Conservation (phyloP, 2,888 invertebrate genomes). For the Ichneumoninae sp. region DNA sequence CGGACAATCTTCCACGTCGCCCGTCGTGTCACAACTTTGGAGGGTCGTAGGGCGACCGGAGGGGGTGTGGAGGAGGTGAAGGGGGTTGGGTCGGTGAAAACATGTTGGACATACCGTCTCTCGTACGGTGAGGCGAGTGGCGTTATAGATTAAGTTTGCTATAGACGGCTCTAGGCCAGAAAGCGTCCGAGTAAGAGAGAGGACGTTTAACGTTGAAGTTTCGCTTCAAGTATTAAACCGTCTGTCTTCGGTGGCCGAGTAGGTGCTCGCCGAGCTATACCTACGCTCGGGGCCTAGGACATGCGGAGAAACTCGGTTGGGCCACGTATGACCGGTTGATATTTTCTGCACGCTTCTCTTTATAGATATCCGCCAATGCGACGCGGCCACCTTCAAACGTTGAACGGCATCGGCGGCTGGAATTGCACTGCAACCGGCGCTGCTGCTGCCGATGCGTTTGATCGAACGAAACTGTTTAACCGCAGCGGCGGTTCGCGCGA, state of each 20-base stretch:
- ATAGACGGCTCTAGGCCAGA: slow-evolving; percentile 63
- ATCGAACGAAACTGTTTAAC: slow-evolving; percentile 23
- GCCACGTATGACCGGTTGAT: slow-evolving; percentile 80
- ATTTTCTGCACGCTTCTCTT: slow-evolving; percentile 64
- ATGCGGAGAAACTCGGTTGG: slow-evolving; percentile 83
- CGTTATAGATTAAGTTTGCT: slow-evolving; percentile 45
- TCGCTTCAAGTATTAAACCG: slow-evolving; percentile 6
- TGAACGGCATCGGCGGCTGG: slow-evolving; percentile 29
- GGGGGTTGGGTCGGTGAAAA: not conserved
- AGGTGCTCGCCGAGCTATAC: slow-evolving; percentile 35
- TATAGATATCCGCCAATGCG: slow-evolving; percentile 67
- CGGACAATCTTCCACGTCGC: slow-evolving; percentile 60
- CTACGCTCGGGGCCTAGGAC: slow-evolving; percentile 56
- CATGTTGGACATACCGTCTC: slow-evolving; percentile 5
- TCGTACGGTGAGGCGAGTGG: not conserved
- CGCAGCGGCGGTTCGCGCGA: not conserved
- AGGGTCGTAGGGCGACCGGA: slow-evolving; percentile 1
- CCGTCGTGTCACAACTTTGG: slow-evolving; percentile 27
- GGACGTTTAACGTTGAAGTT: slow-evolving; percentile 5
- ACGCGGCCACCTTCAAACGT: slow-evolving; percentile 66
- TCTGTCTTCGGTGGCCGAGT: slow-evolving; percentile 23
- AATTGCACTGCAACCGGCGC: slow-evolving; percentile 18
- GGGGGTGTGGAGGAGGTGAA: not conserved
- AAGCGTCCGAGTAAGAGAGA: slow-evolving; percentile 11
- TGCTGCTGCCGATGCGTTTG: slow-evolving; percentile 21